Evolutionary conservation across 1,140 invertebrate genomes (phyloP).

Genomic region (Amyelois transitella): DNA sequence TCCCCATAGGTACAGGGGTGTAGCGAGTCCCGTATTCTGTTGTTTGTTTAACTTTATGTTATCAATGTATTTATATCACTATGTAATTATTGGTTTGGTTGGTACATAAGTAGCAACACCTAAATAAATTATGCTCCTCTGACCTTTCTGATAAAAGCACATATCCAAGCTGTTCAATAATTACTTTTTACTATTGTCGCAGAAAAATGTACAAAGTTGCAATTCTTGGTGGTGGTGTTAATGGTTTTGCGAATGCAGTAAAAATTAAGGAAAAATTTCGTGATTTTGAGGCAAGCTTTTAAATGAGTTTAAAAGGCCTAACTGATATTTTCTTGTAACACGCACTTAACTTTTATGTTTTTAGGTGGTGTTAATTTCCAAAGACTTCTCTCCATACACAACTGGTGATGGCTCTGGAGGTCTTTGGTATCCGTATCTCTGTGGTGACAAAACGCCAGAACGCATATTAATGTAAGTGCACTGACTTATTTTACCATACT

Average conservation of each 20-base stretch:
- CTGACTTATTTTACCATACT: neutral
- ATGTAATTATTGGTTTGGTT: neutral
- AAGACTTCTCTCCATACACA: slow-evolving; percentile 81
- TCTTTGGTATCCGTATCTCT: slow-evolving; percentile 82
- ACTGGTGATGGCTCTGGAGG: slow-evolving; percentile 87
- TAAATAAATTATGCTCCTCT: neutral
- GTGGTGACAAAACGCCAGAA: slow-evolving; percentile 76
- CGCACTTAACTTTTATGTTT: neutral
- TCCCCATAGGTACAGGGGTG: too few species aligned
- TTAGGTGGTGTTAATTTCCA: slow-evolving; percentile 79
- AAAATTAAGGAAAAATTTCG: slow-evolving; percentile 57
- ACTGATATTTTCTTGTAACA: neutral
- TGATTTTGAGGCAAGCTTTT: slow-evolving; percentile 36
- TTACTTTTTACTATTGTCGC: neutral
- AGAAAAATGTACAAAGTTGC: slow-evolving; percentile 40
- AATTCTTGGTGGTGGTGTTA: slow-evolving; percentile 58
- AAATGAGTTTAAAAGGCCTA: too few species aligned
- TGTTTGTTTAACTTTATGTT: too few species aligned
- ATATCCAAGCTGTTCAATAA: neutral
- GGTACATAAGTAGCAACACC: neutral
- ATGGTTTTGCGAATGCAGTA: slow-evolving; percentile 46
- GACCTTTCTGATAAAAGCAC: neutral
- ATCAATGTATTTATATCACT: too few species aligned
- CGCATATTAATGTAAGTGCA: slow-evolving; percentile 75
- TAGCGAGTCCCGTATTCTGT: too few species aligned